A percentile compares a stretch with the other conserved stretches of the same genome.
Evolutionary conservation across 2,113 vertebrate genomes (phyloP).

Genomic region (Nansenia antarctica): DNA sequence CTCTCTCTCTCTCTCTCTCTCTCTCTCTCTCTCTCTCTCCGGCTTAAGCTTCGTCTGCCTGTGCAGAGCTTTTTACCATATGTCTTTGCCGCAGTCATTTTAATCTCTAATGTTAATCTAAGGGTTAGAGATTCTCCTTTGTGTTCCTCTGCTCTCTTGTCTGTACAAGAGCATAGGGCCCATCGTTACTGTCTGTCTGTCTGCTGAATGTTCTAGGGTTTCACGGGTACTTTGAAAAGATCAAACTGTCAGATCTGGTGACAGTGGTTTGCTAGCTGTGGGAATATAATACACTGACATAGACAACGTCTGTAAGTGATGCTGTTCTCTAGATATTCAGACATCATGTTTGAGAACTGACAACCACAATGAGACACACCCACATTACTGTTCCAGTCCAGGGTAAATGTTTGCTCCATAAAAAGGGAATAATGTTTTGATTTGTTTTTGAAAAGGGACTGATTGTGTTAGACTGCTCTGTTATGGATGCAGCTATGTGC

Average conservation of each 20-base stretch:
- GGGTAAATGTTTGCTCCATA: slow-evolving; percentile 15
- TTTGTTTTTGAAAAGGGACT: slow-evolving; percentile 17
- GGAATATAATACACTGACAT: slow-evolving; percentile 21
- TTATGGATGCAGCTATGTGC: slow-evolving; percentile 19
- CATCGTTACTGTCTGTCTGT: not conserved
- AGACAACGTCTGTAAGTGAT: slow-evolving; percentile 9
- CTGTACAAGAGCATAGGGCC: slow-evolving; percentile 40
- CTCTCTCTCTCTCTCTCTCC: no score
- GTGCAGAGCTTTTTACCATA: slow-evolving; percentile 25
- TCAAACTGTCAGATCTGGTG: slow-evolving; percentile 13
- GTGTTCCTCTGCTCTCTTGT: slow-evolving; percentile 3
- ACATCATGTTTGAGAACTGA: slow-evolving; percentile 1
- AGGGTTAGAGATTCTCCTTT: no score
- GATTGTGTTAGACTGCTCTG: slow-evolving; percentile 23
- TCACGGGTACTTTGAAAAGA: slow-evolving; percentile 28
- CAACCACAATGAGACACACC: not conserved
- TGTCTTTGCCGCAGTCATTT: slow-evolving; percentile 34
- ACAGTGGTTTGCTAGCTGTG: slow-evolving; percentile 14
- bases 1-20: no score
- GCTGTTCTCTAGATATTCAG: slow-evolving; percentile 1
- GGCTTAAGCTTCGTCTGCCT: slow-evolving; percentile 34
- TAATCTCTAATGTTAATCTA: slow-evolving; percentile 21
- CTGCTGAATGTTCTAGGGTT: slow-evolving; percentile 11
- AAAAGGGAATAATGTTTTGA: slow-evolving; percentile 15
- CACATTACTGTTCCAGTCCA: slow-evolving; percentile 26